A percentile compares a stretch with the other conserved stretches of the same genome.
These are phyloP conservation scores for Cyprinodon diabolis DNA, from an alignment of 2,797 vertebrate species.

Conservation along the genomic window DNA sequence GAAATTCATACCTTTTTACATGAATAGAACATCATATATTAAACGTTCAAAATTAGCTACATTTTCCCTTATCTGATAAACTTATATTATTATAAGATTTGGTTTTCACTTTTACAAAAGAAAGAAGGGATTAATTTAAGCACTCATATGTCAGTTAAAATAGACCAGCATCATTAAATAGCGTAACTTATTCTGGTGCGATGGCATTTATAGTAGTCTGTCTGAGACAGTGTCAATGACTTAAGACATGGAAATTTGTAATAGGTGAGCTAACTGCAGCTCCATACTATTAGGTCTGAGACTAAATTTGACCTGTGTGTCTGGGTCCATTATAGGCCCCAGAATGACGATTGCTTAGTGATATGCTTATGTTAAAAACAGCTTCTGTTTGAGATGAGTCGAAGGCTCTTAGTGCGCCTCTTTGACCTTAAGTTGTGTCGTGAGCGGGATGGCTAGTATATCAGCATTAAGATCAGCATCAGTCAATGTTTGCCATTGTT, in stretches of 20 bases:
- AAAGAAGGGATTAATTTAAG: background rate
- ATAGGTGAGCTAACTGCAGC: background rate
- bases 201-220: background rate
- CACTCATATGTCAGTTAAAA: background rate
- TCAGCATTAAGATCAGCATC: too few relatives aligned
- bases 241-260: background rate
- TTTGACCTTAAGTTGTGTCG: background rate
- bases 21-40: background rate
- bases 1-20: too few relatives aligned
- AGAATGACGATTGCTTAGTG: slow-evolving; percentile 1
- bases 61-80: background rate
- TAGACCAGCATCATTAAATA: slow-evolving; percentile 1
- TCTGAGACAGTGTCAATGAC: background rate
- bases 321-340: background rate
- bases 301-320: background rate
- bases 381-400: background rate
- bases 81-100: too few relatives aligned
- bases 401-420: background rate
- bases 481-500: too few relatives aligned
- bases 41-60: too few relatives aligned
- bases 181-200: background rate
- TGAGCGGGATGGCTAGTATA: too few relatives aligned
- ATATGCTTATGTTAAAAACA: background rate
- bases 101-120: background rate
- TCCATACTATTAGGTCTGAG: background rate